A percentile compares a stretch with the other conserved stretches of the same genome.
Evolutionary conservation across 2,113 vertebrate genomes (phyloP).

Genomic region (Dipodomys merriami): DNA sequence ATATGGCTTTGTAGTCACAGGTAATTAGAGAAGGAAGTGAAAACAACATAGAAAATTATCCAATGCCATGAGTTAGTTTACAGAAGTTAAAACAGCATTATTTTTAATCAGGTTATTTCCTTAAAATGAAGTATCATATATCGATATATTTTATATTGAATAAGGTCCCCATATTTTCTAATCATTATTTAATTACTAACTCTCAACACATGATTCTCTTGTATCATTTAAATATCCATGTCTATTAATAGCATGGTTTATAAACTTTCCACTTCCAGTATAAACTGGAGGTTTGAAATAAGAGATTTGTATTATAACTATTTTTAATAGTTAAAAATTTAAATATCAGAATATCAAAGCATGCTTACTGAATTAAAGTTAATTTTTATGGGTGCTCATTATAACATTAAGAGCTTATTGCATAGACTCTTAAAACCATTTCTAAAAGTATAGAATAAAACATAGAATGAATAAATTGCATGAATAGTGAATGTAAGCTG

Average conservation of each 20-base stretch:
- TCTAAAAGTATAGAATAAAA: constrained; percentile 25
- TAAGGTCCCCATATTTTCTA: not conserved
- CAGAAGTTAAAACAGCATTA: constrained; percentile 35
- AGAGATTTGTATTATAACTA: constrained; percentile 1
- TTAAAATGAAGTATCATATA: not conserved
- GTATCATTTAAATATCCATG: constrained; percentile 10
- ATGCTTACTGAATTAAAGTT: not conserved
- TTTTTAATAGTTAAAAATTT: no score
- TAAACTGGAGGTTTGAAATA: constrained; percentile 16
- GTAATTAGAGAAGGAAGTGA: constrained; percentile 25
- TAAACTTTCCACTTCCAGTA: not conserved
- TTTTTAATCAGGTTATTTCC: constrained; percentile 18
- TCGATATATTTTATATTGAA: constrained; percentile 33
- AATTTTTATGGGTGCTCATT: constrained; percentile 12
- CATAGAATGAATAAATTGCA: not conserved
- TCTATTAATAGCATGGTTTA: not conserved
- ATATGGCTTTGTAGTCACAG: constrained; percentile 9
- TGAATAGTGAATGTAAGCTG: not conserved
- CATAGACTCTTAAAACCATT: not conserved
- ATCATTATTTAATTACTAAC: not conserved
- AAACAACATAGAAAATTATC: constrained; percentile 33
- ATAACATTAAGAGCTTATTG: not conserved
- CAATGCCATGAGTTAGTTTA: not conserved
- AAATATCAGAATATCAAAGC: not conserved
- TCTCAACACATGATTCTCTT: not conserved